A percentile compares a stretch with the other conserved stretches of the same genome.
Evolutionary conservation across 2,888 invertebrate species (phyloP).

Genomic region (Nomada hirtipes): DNA sequence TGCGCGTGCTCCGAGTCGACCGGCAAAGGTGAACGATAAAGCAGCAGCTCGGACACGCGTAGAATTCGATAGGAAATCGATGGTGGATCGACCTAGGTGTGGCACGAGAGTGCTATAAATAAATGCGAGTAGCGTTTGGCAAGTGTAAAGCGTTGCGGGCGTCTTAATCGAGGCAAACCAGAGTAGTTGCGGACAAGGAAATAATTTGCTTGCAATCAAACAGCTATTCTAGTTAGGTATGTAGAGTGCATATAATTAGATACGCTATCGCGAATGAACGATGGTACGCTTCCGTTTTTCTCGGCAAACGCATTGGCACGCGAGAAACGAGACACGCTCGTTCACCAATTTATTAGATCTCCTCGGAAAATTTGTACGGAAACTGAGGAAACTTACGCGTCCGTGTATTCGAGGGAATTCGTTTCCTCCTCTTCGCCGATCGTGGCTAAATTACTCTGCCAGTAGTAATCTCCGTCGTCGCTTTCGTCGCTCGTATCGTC

Average conservation of each 20-base stretch:
- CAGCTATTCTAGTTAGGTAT: too few species aligned
- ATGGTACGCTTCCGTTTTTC: constrained; percentile 9
- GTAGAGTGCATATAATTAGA: too few species aligned
- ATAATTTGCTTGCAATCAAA: constrained; percentile 31
- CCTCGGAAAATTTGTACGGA: too few species aligned
- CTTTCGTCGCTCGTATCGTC: constrained; percentile 85
- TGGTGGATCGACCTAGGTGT: constrained; percentile 18
- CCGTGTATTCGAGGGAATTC: constrained; percentile 79
- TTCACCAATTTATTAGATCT: too few species aligned
- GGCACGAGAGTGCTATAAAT: constrained; percentile 20
- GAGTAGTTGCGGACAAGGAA: not conserved
- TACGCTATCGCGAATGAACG: constrained; percentile 18
- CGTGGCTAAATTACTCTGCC: constrained; percentile 86
- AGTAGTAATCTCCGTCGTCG: constrained; percentile 81
- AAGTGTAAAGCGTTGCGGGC: constrained; percentile 15
- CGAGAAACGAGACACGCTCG: too few species aligned
- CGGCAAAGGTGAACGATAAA: not conserved
- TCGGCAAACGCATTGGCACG: too few species aligned
- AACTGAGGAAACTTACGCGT: constrained; percentile 72
- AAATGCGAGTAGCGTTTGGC: constrained; percentile 24
- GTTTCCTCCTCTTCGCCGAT: constrained; percentile 89
- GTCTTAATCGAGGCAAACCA: constrained; percentile 14
- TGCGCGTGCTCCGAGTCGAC: not conserved
- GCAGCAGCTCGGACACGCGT: not conserved
- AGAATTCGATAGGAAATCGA: not conserved